phyloP scores from a whole-genome alignment of 2,113 vertebrate genomes.

The Pangasianodon gigas region DNA sequence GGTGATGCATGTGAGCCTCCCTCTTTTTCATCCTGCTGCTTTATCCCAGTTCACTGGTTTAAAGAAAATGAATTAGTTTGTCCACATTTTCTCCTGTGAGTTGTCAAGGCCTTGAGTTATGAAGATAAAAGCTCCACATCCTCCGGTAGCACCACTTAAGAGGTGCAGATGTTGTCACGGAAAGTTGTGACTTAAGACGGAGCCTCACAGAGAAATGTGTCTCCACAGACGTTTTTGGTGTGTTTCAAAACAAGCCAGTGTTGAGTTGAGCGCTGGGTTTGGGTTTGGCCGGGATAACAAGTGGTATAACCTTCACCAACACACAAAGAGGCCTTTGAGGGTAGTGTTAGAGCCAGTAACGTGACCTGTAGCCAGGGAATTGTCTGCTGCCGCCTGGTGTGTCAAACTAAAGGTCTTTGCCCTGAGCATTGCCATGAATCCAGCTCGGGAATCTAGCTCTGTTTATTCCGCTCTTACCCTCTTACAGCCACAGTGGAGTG shows the following conservation, averaged over 20 bases:
- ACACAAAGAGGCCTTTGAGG: slow-evolving; percentile 80
- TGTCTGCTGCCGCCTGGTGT: slow-evolving; percentile 33
- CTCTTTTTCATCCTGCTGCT: slow-evolving; percentile 40
- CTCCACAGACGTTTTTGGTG: slow-evolving; percentile 56
- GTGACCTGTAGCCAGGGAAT: slow-evolving; percentile 65
- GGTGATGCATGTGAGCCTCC: slow-evolving; percentile 53
- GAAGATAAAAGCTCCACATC: slow-evolving; percentile 66
- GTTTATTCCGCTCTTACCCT: slow-evolving; percentile 35
- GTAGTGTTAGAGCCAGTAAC: slow-evolving; percentile 65
- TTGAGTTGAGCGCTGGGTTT: slow-evolving; percentile 34
- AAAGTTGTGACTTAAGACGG: slow-evolving; percentile 50
- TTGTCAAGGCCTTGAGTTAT: slow-evolving; percentile 69
- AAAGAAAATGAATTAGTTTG: slow-evolving; percentile 71
- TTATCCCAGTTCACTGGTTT: slow-evolving; percentile 72
- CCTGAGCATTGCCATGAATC: slow-evolving; percentile 30
- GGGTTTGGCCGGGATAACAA: slow-evolving; percentile 61
- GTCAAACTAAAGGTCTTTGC: slow-evolving; percentile 28
- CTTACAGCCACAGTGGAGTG: neutral
- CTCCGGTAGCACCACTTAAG: slow-evolving; percentile 38
- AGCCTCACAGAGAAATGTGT: slow-evolving; percentile 60
- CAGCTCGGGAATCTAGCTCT: slow-evolving; percentile 55
- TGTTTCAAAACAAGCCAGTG: slow-evolving; percentile 68
- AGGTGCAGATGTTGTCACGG: slow-evolving; percentile 59
- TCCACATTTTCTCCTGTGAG: slow-evolving; percentile 64
- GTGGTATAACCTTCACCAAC: slow-evolving; percentile 62